Evolutionary conservation across 2,113 vertebrate species (phyloP).

Genomic region (Diphyllodes magnificus): DNA sequence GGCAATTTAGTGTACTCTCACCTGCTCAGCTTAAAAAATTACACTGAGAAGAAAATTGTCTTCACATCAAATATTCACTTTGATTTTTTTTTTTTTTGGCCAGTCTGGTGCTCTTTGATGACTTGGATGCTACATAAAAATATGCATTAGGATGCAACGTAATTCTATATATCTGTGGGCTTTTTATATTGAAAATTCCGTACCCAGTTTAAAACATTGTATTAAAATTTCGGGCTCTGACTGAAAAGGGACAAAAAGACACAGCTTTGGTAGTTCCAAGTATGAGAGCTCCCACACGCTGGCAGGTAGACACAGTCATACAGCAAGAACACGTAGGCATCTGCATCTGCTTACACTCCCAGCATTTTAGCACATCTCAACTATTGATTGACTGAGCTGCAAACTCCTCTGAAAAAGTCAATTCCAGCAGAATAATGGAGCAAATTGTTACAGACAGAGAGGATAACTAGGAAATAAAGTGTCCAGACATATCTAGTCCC

Average conservation of each 20-base stretch:
- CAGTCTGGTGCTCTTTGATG: background rate
- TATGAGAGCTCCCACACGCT: background rate
- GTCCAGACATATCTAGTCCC: background rate
- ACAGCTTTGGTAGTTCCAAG: background rate
- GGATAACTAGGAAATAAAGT: background rate
- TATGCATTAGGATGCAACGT: background rate
- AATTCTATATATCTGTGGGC: background rate
- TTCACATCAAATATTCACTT: background rate
- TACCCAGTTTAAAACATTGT: background rate
- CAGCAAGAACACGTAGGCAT: background rate
- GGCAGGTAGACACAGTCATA: background rate
- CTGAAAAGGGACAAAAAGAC: background rate
- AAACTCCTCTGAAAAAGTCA: background rate
- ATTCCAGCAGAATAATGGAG: background rate
- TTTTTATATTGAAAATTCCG: background rate
- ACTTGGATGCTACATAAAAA: background rate
- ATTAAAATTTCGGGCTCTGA: background rate
- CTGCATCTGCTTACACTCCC: background rate
- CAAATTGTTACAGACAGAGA: background rate
- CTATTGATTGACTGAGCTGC: background rate
- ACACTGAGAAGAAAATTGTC: background rate
- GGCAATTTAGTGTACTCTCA: background rate
- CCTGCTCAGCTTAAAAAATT: background rate
- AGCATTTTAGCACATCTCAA: background rate
- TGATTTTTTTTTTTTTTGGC: background rate